Conservation (phyloP, 1,140 invertebrate genomes). For the Halyomorpha halys region DNA sequence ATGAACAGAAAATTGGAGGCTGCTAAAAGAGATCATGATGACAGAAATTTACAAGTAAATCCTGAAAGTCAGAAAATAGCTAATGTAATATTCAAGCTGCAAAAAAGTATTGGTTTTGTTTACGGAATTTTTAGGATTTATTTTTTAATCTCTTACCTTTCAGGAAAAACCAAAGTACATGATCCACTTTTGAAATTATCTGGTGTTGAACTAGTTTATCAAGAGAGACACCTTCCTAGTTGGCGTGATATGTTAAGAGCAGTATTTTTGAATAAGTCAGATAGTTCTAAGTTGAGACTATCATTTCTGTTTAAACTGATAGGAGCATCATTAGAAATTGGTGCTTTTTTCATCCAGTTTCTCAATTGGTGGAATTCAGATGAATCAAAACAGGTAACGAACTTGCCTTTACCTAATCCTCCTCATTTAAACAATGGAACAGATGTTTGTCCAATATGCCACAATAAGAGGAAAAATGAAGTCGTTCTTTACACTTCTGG, state of each 20-base stretch:
- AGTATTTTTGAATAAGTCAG: not conserved
- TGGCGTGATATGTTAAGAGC: conserved; percentile 21
- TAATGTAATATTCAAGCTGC: not conserved
- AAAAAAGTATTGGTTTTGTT: not conserved
- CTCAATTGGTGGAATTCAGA: conserved; percentile 24
- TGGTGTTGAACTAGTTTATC: conserved; percentile 22
- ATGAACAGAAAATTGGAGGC: conserved; percentile 8
- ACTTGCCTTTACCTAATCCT: conserved; percentile 9
- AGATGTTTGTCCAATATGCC: conserved; percentile 25
- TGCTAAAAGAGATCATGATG: not conserved
- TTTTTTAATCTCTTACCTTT: conserved; percentile 17
- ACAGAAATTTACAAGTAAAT: not conserved
- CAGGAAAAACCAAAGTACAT: conserved; percentile 11
- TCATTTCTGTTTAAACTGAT: conserved; percentile 17
- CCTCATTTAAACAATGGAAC: not conserved
- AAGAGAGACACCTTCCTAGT: not conserved
- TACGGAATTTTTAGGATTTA: conserved; percentile 18
- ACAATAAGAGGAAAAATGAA: conserved; percentile 23
- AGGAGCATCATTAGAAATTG: conserved; percentile 20
- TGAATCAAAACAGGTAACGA: conserved; percentile 15
- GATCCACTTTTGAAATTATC: conserved; percentile 20
- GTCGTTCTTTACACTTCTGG: conserved; percentile 26
- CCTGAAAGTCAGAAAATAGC: not conserved
- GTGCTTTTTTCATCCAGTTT: conserved; percentile 27
- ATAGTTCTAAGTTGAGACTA: not conserved